A percentile compares a stretch with the other conserved stretches of the same genome.
Evolutionary conservation across 2,797 vertebrate genomes (phyloP).

Genomic region (Heterohyrax brucei): DNA sequence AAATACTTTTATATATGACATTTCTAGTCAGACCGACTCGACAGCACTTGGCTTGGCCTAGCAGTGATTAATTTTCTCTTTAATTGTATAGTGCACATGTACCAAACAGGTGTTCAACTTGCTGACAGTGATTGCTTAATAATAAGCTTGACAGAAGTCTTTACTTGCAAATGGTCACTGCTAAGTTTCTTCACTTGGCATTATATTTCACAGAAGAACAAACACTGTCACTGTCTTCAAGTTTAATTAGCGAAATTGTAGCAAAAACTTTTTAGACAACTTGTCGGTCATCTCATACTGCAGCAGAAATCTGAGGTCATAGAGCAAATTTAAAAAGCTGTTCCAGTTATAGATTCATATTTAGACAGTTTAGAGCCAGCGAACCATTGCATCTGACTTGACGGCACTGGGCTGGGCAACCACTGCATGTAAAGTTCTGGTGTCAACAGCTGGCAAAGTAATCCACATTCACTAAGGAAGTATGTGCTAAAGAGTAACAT

Average conservation of each 20-base stretch:
- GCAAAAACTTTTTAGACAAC: not conserved
- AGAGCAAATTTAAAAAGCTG: not conserved
- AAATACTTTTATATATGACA: constrained; percentile 29
- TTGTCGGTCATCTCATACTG: not conserved
- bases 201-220: not conserved
- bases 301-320: not conserved
- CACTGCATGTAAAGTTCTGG: not conserved
- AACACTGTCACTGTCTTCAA: not conserved
- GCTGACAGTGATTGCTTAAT: not conserved
- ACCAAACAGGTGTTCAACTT: not conserved
- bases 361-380: not conserved
- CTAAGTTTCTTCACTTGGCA: not conserved
- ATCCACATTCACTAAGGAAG: not conserved
- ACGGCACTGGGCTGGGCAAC: not conserved
- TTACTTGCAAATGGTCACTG: constrained; percentile 19
- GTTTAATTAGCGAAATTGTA: not conserved
- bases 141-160: not conserved
- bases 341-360: not conserved
- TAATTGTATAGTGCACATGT: not conserved
- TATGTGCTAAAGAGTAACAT: not conserved
- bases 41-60: no score
- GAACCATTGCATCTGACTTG: not conserved
- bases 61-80: not conserved
- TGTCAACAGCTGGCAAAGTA: not conserved
- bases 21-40: not conserved